phyloP scores from a whole-genome alignment of 64 coral and sea anemone species.

The Montipora sp. region DNA sequence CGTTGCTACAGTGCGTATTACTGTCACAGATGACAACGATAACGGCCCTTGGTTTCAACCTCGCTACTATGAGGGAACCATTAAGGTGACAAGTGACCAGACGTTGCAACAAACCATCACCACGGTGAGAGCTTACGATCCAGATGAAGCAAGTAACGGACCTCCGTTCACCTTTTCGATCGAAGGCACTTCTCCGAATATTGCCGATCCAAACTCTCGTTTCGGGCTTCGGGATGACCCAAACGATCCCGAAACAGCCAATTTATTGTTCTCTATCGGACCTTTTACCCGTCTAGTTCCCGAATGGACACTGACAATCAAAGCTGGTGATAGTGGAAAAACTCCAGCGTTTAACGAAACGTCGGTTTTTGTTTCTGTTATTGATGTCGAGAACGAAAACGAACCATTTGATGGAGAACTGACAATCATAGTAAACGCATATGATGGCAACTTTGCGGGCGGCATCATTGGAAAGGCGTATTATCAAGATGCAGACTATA shows the following conservation, averaged over 20 bases:
- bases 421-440: slow-evolving; percentile 79
- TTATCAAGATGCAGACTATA: slow-evolving; percentile 75
- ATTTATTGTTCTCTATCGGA: slow-evolving; percentile 48
- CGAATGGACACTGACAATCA: slow-evolving; percentile 62
- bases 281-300: slow-evolving; percentile 60
- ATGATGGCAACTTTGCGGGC: slow-evolving; percentile 70
- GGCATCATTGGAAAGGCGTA: slow-evolving; percentile 86
- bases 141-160: slow-evolving; percentile 73
- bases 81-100: slow-evolving; percentile 38
- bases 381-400: slow-evolving; percentile 58
- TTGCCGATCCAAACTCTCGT: background rate
- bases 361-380: slow-evolving; percentile 60
- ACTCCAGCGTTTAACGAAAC: slow-evolving; percentile 29
- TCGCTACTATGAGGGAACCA: slow-evolving; percentile 65
- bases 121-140: slow-evolving; percentile 69
- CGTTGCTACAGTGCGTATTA: slow-evolving; percentile 59
- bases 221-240: slow-evolving; percentile 2
- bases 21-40: slow-evolving; percentile 79
- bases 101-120: slow-evolving; percentile 55
- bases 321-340: slow-evolving; percentile 57
- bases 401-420: slow-evolving; percentile 69
- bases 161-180: slow-evolving; percentile 61
- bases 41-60: slow-evolving; percentile 93
- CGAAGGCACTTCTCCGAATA: background rate
- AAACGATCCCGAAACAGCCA: slow-evolving; percentile 33